Evolutionary conservation across 2,888 invertebrate species (phyloP), one percentile per base, ranked within the genome.

Genomic region (Lissocephala sabroskyi): DNA sequence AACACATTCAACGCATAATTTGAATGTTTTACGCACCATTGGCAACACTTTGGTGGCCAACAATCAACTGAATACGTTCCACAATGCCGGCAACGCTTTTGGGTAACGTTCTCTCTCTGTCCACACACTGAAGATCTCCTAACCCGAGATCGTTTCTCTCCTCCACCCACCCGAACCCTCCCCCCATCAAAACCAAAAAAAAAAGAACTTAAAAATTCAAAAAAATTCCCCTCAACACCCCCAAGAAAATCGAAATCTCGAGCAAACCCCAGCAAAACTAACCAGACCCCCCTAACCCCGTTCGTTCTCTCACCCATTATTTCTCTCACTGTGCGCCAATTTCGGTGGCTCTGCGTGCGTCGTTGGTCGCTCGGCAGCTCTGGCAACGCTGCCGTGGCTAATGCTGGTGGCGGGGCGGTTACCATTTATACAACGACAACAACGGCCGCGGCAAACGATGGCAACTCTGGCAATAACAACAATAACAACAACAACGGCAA

Each of bases 1-100:
- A n/a, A n/a, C n/a, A n/a, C n/a, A n/a, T n/a, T 16, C 35, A 16
- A 35, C 56, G 43, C 76, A 70, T 47, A 83, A 81, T 58, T 65
- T 82, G 67, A 82, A 85, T 75, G 84, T 85, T 50, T 73, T 85
- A 63, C 79, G 85, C 62, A 84, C 85, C 51, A 84, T 85, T 75
- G 84, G 84, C 65, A 84, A 85, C 64, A 82, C 81, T 52, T 75
- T 84, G 74, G 80, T 84, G 67, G 82, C 80, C 71, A 85, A 84
- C 65, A 84, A 82, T 77, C 83, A 83, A 66, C 73, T 84, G 64
- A 84, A 83, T 71, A 83, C 82, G 66, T 84, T 83, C 59, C 83
- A 83, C 70, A 82, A 83, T 78, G 71, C 83, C 63, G 80, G 75
- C 67, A 80, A 81, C 60, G 70, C 81, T 61, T 84, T 84, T 79